phyloP scores from a whole-genome alignment of 1,140 invertebrate species.

The Cheumatopsyche charites region DNA sequence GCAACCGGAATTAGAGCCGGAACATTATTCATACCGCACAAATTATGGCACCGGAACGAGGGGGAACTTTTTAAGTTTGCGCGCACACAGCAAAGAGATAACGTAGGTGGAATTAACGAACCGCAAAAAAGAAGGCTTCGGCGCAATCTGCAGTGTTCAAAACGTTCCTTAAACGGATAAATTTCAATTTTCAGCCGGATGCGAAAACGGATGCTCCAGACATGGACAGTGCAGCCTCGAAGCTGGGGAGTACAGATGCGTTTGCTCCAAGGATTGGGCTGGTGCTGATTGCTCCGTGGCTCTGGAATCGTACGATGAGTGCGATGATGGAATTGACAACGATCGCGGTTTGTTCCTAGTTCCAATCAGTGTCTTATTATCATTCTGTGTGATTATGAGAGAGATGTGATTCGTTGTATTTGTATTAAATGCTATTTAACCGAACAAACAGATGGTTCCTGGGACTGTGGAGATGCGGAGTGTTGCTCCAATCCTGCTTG shows the following conservation, averaged over 20 bases:
- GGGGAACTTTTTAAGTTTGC: conserved; percentile 15
- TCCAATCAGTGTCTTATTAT: not conserved
- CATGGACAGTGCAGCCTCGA: conserved; percentile 88
- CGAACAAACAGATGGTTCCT: conserved; percentile 83
- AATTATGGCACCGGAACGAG: not conserved
- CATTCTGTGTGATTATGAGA: too few relatives aligned
- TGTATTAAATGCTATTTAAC: not conserved
- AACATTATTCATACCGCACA: conserved; percentile 19
- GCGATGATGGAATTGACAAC: conserved; percentile 94
- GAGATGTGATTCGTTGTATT: not conserved
- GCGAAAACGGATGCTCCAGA: conserved; percentile 89
- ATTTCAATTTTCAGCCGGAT: conserved; percentile 76
- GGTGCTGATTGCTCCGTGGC: conserved; percentile 89
- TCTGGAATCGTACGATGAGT: conserved; percentile 87
- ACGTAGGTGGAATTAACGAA: conserved; percentile 15
- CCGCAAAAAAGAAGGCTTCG: conserved; percentile 2
- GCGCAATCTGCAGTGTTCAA: not conserved
- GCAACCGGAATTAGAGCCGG: conserved; percentile 16
- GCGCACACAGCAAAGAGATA: conserved; percentile 7
- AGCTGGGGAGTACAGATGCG: conserved; percentile 88
- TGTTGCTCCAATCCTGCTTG: conserved; percentile 86
- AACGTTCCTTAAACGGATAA: too few relatives aligned
- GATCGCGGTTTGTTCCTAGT: conserved; percentile 80
- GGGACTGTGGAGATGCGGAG: conserved; percentile 97
- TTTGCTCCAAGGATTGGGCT: conserved; percentile 90